Evolutionary conservation across 2,888 invertebrate genomes (phyloP).

Genomic region (Lycaena phlaeas): DNA sequence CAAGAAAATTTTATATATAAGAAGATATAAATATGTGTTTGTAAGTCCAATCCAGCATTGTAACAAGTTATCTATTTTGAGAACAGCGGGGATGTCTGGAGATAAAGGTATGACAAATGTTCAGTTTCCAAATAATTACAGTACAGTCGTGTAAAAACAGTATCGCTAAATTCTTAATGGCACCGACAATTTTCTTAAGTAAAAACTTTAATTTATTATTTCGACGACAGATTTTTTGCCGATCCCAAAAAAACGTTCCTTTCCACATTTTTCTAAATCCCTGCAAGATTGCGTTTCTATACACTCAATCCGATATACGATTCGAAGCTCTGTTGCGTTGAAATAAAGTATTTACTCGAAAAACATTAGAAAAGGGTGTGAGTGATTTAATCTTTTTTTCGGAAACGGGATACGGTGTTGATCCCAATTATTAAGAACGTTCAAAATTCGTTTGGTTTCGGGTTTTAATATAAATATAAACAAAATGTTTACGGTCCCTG

Average conservation of each 20-base stretch:
- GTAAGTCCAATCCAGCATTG: no score
- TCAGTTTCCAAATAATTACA: no score
- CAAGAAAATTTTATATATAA: no score
- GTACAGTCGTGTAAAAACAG: not conserved
- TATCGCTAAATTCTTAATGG: not conserved
- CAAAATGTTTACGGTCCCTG: not conserved
- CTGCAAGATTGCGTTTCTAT: not conserved
- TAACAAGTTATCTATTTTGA: no score
- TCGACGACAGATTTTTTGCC: slow-evolving; percentile 4
- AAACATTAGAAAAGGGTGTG: slow-evolving; percentile 8
- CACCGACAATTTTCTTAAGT: slow-evolving; percentile 2
- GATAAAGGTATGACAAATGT: no score
- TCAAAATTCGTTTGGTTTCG: not conserved
- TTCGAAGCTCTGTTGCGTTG: not conserved
- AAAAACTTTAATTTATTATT: slow-evolving; percentile 4
- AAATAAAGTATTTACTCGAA: not conserved
- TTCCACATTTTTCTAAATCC: slow-evolving; percentile 2
- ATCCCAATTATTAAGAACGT: slow-evolving; percentile 10
- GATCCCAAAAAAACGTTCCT: not conserved
- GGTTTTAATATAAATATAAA: not conserved
- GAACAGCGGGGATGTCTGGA: no score
- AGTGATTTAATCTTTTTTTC: slow-evolving; percentile 11
- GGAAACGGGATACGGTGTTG: slow-evolving; percentile 17
- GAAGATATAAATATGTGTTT: no score
- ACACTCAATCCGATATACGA: not conserved